A percentile compares a stretch with the other conserved stretches of the same genome.
phyloP scores from a whole-genome alignment of 1,140 invertebrate genomes.

The Whitmania pigra region DNA sequence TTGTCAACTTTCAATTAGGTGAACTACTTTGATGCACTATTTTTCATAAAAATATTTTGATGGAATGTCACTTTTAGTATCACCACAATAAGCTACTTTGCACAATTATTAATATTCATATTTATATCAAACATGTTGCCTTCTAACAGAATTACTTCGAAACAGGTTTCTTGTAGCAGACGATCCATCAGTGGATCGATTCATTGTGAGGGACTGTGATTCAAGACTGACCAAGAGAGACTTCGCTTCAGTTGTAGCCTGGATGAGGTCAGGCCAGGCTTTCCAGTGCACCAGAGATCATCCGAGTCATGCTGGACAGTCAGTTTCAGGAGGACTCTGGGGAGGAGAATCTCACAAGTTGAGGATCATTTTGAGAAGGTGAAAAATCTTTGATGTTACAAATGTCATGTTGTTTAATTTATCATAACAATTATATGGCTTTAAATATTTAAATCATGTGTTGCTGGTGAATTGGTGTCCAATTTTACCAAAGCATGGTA shows the following conservation, averaged over 20 bases:
- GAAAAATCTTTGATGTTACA: neutral
- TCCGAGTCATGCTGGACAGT: slow-evolving; percentile 24
- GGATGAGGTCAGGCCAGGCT: slow-evolving; percentile 23
- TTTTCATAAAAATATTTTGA: no score
- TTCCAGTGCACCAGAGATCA: slow-evolving; percentile 25
- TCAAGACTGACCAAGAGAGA: slow-evolving; percentile 24
- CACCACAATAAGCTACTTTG: no score
- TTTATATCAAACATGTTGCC: no score
- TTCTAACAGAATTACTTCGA: neutral
- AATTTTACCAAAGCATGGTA: no score
- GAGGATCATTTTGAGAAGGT: slow-evolving; percentile 20
- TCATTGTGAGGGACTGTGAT: slow-evolving; percentile 23
- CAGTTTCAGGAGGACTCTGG: slow-evolving; percentile 25
- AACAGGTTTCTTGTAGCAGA: slow-evolving; percentile 23
- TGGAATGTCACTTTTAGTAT: no score
- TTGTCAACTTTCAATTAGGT: no score
- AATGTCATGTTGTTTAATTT: no score
- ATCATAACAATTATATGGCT: no score
- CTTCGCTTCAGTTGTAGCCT: slow-evolving; percentile 16
- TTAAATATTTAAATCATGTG: no score
- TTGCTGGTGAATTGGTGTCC: no score
- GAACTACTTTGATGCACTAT: no score
- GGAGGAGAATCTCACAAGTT: slow-evolving; percentile 18
- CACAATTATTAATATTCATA: no score
- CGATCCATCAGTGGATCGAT: slow-evolving; percentile 23